Conservation (phyloP, 1,140 invertebrate genomes). For the Dufourea novaeangliae region DNA sequence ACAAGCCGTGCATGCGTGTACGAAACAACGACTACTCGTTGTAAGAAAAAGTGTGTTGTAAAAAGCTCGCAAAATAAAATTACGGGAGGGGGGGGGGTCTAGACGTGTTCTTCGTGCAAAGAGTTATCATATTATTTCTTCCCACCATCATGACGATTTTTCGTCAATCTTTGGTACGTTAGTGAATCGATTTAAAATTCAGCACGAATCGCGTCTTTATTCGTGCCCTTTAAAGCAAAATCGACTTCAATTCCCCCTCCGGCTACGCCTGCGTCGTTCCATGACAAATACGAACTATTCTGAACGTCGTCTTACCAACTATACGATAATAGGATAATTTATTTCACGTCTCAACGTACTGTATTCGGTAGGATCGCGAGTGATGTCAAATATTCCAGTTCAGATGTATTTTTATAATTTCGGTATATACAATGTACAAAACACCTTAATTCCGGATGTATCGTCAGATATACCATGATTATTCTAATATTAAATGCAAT, state of each 20-base stretch:
- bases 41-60: slow-evolving; percentile 40
- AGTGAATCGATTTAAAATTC: slow-evolving; percentile 61
- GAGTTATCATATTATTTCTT: neutral
- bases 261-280: slow-evolving; percentile 44
- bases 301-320: slow-evolving; percentile 60
- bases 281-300: slow-evolving; percentile 72
- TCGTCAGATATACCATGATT: too few species aligned
- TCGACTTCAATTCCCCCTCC: slow-evolving; percentile 51
- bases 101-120: slow-evolving; percentile 11
- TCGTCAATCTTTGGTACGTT: slow-evolving; percentile 36
- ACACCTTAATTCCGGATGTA: too few species aligned
- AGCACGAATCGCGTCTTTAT: slow-evolving; percentile 56
- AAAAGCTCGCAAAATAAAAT: slow-evolving; percentile 47
- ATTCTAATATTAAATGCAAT: too few species aligned
- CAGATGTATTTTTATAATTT: too few species aligned
- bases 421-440: too few species aligned
- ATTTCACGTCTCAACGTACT: slow-evolving; percentile 47
- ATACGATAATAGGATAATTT: slow-evolving; percentile 62
- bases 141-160: slow-evolving; percentile 39
- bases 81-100: slow-evolving; percentile 30
- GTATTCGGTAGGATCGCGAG: slow-evolving; percentile 3
- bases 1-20: slow-evolving; percentile 21
- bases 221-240: slow-evolving; percentile 62
- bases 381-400: neutral
- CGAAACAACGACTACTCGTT: slow-evolving; percentile 15